Evolutionary conservation across 2,113 vertebrate genomes (phyloP).

Genomic region (Dipodomys stephensi): DNA sequence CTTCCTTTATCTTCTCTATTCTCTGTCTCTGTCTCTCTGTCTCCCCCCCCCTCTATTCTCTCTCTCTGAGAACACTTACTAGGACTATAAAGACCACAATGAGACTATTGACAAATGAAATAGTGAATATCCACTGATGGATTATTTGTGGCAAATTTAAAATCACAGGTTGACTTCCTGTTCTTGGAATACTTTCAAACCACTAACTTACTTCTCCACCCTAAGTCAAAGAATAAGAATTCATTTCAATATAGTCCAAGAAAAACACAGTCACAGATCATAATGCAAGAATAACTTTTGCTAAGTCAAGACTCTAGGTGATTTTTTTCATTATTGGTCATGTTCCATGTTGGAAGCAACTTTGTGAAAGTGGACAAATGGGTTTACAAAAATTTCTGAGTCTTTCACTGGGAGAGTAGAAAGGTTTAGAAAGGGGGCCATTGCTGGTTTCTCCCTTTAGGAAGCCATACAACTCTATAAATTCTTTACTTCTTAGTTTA

Average conservation of each 20-base stretch:
- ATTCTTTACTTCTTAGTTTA: slow-evolving; percentile 27
- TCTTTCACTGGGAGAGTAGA: not conserved
- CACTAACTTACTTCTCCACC: slow-evolving; percentile 20
- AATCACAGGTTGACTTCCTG: slow-evolving; percentile 44
- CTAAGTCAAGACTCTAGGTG: slow-evolving; percentile 12
- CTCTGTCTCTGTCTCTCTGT: too few relatives aligned
- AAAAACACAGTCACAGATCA: slow-evolving; percentile 43
- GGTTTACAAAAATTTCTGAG: slow-evolving; percentile 32
- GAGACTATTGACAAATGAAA: not conserved
- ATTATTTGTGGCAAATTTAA: slow-evolving; percentile 42
- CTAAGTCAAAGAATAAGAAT: slow-evolving; percentile 52
- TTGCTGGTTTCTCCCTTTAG: not conserved
- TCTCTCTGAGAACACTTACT: not conserved
- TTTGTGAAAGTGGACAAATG: not conserved
- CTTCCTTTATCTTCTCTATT: too few relatives aligned
- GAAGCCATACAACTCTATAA: not conserved
- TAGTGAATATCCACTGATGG: not conserved
- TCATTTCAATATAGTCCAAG: slow-evolving; percentile 37
- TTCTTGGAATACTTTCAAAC: slow-evolving; percentile 51
- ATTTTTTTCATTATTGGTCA: not conserved
- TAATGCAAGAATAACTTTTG: not conserved
- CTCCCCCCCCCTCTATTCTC: too few relatives aligned
- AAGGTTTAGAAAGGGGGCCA: slow-evolving; percentile 8
- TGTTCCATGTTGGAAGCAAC: slow-evolving; percentile 20
- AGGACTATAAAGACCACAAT: not conserved